A percentile compares a stretch with the other conserved stretches of the same genome.
phyloP scores from a whole-genome alignment of 2,888 invertebrate genomes.

The Anoncus sp. region DNA sequence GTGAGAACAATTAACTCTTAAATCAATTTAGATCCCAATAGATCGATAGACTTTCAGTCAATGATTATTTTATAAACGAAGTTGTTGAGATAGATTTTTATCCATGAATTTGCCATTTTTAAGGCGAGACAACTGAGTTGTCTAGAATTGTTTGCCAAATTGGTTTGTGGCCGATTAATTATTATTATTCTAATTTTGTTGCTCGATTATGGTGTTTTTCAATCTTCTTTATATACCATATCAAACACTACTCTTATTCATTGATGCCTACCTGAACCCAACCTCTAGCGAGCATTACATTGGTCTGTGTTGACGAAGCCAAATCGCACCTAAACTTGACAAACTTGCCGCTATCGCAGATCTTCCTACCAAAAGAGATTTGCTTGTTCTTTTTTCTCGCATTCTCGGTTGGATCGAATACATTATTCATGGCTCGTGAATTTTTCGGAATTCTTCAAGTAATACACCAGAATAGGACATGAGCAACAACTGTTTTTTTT shows the following conservation, averaged over 20 bases:
- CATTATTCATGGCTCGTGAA: background rate
- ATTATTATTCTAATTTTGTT: background rate
- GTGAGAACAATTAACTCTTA: too few species aligned
- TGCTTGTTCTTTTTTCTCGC: background rate
- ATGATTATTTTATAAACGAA: too few species aligned
- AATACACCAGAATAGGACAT: background rate
- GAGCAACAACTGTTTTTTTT: background rate
- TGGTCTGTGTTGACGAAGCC: slow-evolving; percentile 71
- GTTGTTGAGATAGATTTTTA: too few species aligned
- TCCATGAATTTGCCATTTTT: too few species aligned
- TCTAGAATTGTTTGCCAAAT: too few species aligned
- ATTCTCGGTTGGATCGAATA: background rate
- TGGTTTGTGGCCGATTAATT: too few species aligned
- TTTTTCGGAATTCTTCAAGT: background rate
- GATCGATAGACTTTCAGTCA: too few species aligned
- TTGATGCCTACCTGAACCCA: slow-evolving; percentile 74
- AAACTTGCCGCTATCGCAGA: slow-evolving; percentile 58
- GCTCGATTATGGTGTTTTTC: background rate
- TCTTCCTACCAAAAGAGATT: background rate
- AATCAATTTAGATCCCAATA: too few species aligned
- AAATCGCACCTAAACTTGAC: slow-evolving; percentile 78
- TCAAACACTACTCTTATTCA: background rate
- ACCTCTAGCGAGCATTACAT: slow-evolving; percentile 76
- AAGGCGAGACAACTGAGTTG: too few species aligned
- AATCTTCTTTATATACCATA: background rate